phyloP scores from a whole-genome alignment of 2,113 vertebrate genomes.

The Saimiri boliviensis region DNA sequence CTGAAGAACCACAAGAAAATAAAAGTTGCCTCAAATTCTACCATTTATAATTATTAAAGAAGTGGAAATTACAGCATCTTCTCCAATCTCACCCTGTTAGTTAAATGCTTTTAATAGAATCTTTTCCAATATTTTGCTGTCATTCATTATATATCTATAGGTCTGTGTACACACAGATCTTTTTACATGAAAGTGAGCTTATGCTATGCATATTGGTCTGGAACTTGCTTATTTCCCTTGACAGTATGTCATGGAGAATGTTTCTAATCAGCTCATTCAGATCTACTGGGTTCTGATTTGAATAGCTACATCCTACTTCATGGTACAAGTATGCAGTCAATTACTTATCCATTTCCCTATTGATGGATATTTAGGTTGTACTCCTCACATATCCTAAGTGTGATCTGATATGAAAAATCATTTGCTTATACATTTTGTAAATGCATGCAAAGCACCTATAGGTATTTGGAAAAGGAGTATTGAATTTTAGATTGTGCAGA shows the following conservation, averaged over 20 bases:
- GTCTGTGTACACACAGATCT: neutral
- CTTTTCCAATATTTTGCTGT: neutral
- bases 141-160: neutral
- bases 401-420: neutral
- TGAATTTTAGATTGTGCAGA: neutral
- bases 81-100: neutral
- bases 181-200: neutral
- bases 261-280: neutral
- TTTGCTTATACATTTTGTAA: neutral
- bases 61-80: neutral
- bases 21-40: neutral
- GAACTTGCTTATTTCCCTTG: neutral
- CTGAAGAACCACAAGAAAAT: neutral
- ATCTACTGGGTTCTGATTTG: neutral
- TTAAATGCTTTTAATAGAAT: neutral
- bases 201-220: neutral
- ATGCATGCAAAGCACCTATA: neutral
- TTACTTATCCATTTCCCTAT: neutral
- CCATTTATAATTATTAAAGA: neutral
- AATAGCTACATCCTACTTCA: neutral
- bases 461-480: neutral
- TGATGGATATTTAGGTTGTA: neutral
- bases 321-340: neutral
- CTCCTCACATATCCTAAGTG: neutral
- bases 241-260: neutral